phyloP scores from a whole-genome alignment of 2,113 vertebrate species.

The Nothocercus nigrocapillus region DNA sequence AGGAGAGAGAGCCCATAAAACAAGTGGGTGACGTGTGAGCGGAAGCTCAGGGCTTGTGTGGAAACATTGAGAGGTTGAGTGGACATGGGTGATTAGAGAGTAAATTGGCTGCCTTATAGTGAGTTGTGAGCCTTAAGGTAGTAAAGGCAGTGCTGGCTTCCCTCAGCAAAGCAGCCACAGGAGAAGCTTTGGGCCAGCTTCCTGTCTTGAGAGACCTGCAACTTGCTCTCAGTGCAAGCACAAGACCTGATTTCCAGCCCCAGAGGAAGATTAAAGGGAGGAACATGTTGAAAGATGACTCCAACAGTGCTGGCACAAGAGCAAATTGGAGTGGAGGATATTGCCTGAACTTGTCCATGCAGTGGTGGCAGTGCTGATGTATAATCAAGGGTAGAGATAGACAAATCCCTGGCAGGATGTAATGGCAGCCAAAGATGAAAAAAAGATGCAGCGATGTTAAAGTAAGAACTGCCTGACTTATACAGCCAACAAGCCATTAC shows the following conservation, averaged over 20 bases:
- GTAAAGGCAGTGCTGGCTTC: neutral
- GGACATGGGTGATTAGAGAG: neutral
- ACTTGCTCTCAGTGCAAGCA: too few species aligned
- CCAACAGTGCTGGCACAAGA: neutral
- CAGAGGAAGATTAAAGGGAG: too few species aligned
- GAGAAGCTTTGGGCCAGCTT: too few species aligned
- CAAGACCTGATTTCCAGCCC: too few species aligned
- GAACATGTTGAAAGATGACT: too few species aligned
- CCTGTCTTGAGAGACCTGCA: too few species aligned
- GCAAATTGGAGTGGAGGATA: neutral
- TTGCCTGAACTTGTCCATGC: neutral
- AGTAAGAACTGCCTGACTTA: too few species aligned
- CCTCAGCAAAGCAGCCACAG: too few species aligned
- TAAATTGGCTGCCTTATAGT: too few species aligned
- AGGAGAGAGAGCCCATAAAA: too few species aligned
- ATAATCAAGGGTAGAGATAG: neutral
- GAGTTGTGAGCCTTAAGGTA: neutral
- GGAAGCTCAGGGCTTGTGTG: neutral
- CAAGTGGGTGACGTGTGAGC: neutral
- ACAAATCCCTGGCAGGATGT: neutral
- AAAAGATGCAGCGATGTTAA: too few species aligned
- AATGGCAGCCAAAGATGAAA: neutral
- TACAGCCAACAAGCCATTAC: too few species aligned
- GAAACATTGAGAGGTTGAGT: neutral
- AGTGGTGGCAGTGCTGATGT: neutral